Percentiles rank a stretch among this genome's conserved stretches.
Evolutionary conservation across 35 echinoderm and acorn worm species (phyloP).

Genomic region (Lytechinus pictus): DNA sequence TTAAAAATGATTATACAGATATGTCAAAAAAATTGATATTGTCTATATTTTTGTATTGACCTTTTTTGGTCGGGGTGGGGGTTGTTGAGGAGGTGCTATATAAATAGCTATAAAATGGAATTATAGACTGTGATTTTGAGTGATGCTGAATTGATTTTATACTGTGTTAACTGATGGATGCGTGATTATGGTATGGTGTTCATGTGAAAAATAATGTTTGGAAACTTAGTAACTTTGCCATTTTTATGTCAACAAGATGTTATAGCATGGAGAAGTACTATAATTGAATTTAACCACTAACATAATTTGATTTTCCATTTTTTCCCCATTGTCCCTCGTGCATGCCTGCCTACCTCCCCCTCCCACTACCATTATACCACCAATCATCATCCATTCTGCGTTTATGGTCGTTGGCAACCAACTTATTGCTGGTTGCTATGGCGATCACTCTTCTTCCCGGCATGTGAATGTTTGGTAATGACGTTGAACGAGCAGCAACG

Average conservation of each 20-base stretch:
- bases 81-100: neutral
- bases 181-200: neutral
- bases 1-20: neutral
- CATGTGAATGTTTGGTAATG: neutral
- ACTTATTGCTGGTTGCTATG: neutral
- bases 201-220: neutral
- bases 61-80: neutral
- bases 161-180: neutral
- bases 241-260: neutral
- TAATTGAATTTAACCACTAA: conserved; percentile 5
- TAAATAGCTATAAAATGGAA: neutral
- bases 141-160: neutral
- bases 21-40: too few relatives aligned
- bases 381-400: neutral
- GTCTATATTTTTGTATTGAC: too few relatives aligned
- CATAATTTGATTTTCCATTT: conserved; percentile 18
- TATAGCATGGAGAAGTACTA: neutral
- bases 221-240: neutral
- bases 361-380: conserved; percentile 10
- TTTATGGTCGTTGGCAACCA: neutral
- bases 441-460: neutral
- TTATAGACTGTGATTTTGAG: neutral
- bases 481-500: neutral
- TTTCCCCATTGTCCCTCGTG: conserved; percentile 1
- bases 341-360: conserved; percentile 34